Base-by-base conservation (phyloP, 2,888 invertebrate genomes). In the Agrenia bidenticulata region DNA sequence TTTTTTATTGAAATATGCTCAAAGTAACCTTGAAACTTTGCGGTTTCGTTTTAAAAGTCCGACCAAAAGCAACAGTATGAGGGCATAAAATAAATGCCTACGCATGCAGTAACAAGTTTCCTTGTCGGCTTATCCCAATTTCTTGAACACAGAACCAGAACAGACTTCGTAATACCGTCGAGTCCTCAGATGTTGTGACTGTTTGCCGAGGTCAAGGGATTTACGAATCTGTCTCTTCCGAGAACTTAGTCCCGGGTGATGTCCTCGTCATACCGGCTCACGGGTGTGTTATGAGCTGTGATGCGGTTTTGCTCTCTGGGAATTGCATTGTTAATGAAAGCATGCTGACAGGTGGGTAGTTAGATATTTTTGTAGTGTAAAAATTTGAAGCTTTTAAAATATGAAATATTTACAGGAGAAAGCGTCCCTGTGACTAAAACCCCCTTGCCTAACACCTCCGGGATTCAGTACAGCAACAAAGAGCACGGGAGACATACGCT, bases 301-400 rank as follows among this genome's bases (percentile, higher is more conserved):
- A 45, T n/a, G 45, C 45, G n/a, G 45, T 45, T 15, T n/a, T 45
- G 5, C 19, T 45, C 4, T 45, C 45, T 9, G 45, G 45, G 45
- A 45, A 45, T n/a, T 45, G 45, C 45, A 45, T 45, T 15, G 45
- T 45, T 45, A 45, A 45, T 45, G 45, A 45, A 19, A 45, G 45
- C 45, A 45, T 45, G 45, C n/a, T 45, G 5, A 45, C 45, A 45
- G 45, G 45, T 45, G 15, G n/a, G n/a, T n/a, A n/a, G n/a, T n/a
- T n/a, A n/a, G n/a, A n/a, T n/a, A n/a, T n/a, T n/a, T n/a, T n/a
- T n/a, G n/a, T 32, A 32, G 32, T 7, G 4, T 32, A 32, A 32
- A 32, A 11, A 32, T n/a, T 45, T 45, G 5, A 4, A 45, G 9
- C n/a, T 45, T 45, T 45, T 45, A 45, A 32, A 32, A n/a, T n/a